Conservation (phyloP, 2,888 invertebrate genomes). For the Apodemia hepburni region DNA sequence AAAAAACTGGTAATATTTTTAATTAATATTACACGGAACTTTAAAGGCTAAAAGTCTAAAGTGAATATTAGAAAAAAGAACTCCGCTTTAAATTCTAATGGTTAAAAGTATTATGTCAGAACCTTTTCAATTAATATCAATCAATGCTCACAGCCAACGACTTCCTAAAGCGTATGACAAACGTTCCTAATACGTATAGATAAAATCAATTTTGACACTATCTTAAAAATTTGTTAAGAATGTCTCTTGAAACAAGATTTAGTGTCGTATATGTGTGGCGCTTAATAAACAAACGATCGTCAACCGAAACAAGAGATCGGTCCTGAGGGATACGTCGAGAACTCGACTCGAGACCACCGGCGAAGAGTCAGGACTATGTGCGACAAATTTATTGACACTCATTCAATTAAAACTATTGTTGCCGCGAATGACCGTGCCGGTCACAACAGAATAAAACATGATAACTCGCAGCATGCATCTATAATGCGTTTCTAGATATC, state of each 20-base stretch:
- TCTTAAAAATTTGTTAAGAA: constrained; percentile 32
- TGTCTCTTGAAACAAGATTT: constrained; percentile 55
- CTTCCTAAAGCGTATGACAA: constrained; percentile 17
- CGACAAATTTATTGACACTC: constrained; percentile 79
- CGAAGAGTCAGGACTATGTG: constrained; percentile 53
- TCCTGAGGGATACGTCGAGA: constrained; percentile 57
- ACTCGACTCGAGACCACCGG: constrained; percentile 62
- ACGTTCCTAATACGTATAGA: background rate
- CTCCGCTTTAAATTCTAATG: background rate
- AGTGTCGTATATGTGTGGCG: constrained; percentile 61
- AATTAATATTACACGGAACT: too few relatives aligned
- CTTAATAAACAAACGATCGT: constrained; percentile 67
- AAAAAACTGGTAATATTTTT: too few relatives aligned
- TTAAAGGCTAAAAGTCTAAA: too few relatives aligned
- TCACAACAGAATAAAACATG: constrained; percentile 74
- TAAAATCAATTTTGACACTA: constrained; percentile 14
- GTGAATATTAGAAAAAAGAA: too few relatives aligned
- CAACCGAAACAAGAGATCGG: constrained; percentile 55
- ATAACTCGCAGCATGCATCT: constrained; percentile 72
- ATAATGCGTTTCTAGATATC: constrained; percentile 64
- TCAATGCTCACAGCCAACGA: background rate
- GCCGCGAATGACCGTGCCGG: constrained; percentile 60
- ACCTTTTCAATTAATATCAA: background rate
- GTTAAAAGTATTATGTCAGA: background rate
- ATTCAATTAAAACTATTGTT: constrained; percentile 79